Percentiles rank a stretch among this genome's conserved stretches.
Evolutionary conservation across 2,888 invertebrate species (phyloP).

Genomic region (Poecilobothrus nobilitatus): DNA sequence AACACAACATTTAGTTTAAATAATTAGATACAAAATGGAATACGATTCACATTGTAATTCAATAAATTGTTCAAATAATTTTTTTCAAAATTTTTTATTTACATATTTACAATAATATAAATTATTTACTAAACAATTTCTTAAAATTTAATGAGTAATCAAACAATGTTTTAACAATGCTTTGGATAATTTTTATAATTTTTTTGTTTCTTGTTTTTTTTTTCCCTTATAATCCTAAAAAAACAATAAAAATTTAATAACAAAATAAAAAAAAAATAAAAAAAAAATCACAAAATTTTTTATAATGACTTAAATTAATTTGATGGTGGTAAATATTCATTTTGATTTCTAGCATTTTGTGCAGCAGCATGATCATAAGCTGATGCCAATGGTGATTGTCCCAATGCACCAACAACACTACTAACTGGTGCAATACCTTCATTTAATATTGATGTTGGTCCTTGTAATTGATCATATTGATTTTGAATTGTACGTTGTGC

Average conservation of each 20-base stretch:
- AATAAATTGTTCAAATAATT: too few relatives aligned
- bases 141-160: not conserved
- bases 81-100: too few relatives aligned
- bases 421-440: conserved; percentile 35
- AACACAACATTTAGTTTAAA: too few relatives aligned
- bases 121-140: too few relatives aligned
- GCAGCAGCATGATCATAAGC: not conserved
- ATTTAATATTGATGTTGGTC: conserved; percentile 27
- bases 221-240: not conserved
- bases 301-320: not conserved
- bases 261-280: not conserved
- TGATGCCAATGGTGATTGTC: conserved; percentile 16
- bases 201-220: not conserved
- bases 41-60: too few relatives aligned
- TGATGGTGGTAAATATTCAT: conserved; percentile 9
- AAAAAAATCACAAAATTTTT: not conserved
- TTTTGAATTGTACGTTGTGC: conserved; percentile 36
- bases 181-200: not conserved
- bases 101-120: too few relatives aligned
- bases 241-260: not conserved
- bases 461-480: conserved; percentile 34
- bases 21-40: too few relatives aligned
- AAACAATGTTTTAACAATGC: not conserved
- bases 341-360: not conserved
- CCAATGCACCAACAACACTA: conserved; percentile 27